These are phyloP conservation scores for Germaria angustata DNA, from an alignment of 2,888 invertebrate genomes.

Conservation along the genomic window DNA sequence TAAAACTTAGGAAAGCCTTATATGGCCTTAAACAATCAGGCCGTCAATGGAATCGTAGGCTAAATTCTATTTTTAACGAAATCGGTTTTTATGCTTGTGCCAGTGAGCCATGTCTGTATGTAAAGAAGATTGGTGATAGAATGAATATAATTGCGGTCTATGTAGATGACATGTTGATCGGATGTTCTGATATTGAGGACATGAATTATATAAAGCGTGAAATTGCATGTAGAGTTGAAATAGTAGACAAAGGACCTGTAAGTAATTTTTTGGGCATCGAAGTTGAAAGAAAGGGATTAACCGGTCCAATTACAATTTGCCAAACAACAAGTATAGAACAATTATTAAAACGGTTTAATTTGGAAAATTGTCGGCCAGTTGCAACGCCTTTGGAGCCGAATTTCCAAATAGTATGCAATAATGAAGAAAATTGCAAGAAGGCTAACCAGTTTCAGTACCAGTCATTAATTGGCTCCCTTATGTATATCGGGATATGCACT, in stretches of 20 bases:
- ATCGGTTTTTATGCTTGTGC: conserved; percentile 21
- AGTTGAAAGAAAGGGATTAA: conserved; percentile 45
- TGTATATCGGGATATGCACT: conserved; percentile 27
- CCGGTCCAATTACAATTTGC: too few species aligned
- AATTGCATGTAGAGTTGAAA: background rate
- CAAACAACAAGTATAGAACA: conserved; percentile 11
- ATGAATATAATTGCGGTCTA: conserved; percentile 46
- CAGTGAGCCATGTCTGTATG: conserved; percentile 60
- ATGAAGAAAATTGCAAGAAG: background rate
- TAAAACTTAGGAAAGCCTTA: conserved; percentile 63
- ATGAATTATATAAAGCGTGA: background rate
- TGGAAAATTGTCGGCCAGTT: conserved; percentile 35
- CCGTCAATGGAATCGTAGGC: conserved; percentile 58
- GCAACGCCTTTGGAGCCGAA: conserved; percentile 44
- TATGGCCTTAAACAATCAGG: conserved; percentile 68
- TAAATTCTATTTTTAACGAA: background rate
- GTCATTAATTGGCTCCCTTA: conserved; percentile 21
- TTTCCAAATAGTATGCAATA: background rate
- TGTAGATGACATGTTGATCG: conserved; percentile 55
- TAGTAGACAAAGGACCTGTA: conserved; percentile 40
- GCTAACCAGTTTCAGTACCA: background rate
- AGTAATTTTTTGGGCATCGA: conserved; percentile 45
- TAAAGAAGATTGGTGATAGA: conserved; percentile 3
- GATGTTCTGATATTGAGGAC: conserved; percentile 21
- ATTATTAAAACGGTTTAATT: conserved; percentile 6